Evolutionary conservation across 2,888 invertebrate genomes (phyloP), one percentile per base, ranked within the genome.

Genomic region (Pomacea canaliculata): DNA sequence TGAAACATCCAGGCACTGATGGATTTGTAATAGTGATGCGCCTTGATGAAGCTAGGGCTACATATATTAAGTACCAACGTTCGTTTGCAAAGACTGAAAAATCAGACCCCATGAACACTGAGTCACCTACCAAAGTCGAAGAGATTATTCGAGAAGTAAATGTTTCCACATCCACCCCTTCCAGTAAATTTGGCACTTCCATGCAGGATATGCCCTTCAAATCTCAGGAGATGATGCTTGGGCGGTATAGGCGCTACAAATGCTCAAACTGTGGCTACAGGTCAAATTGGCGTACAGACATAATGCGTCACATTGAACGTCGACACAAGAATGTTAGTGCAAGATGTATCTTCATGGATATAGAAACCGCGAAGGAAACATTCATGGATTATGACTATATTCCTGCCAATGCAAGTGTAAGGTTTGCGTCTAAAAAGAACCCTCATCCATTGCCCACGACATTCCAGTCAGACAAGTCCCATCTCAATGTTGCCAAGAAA

Each of bases 241-340:
- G 73, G 9, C 59, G 73, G 3, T 74, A 23, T n/a, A 71, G 78
- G 18, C 77, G 78, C 5, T 97, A 97, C 90, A 96, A 97, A 91
- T 98, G 98, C 91, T 97, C 97, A 3, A 92, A 95, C 19, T 98
- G 97, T 91, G 94, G 95, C 76, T 97, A 97, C 90, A 94, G 96
- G 85, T 97, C 97, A 51, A 98, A 98, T 90, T 98, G 97, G 97
- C 94, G 97, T 82, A 97, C 97, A 96, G 98, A 98, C 92, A 96
- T 98, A 79, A 96, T 96, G 49, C 96, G 98, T 91, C 98, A 98
- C 91, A 97, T 98, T 82, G 95, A 96, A 87, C 82, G 87, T 12
- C 84, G 84, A 46, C 91, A 91, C 82, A 82, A 74, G 27, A 73
- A 79, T 3, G 73, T 76, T 5, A 81, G 76, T 68, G 84, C 84